phyloP scores from a whole-genome alignment of 2,797 vertebrate genomes.

The Caiman crocodilus region DNA sequence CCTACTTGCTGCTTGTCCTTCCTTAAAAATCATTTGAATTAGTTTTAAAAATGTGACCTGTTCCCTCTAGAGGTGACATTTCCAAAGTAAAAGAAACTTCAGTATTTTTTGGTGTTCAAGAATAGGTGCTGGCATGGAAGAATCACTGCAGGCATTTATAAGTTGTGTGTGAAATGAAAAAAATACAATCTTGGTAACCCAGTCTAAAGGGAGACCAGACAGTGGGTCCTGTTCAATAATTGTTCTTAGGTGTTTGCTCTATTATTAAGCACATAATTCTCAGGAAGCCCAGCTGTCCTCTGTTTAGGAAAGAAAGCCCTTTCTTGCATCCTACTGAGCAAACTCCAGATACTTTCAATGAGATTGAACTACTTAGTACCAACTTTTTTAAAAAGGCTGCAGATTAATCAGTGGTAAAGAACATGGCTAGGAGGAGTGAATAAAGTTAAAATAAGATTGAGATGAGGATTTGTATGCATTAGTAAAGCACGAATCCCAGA shows the following conservation, averaged over 20 bases:
- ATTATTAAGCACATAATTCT: background rate
- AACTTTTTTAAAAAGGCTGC: background rate
- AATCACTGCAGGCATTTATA: background rate
- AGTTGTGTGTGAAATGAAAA: background rate
- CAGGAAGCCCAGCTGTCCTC: background rate
- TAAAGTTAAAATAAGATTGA: background rate
- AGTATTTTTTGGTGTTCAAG: background rate
- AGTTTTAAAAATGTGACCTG: no score
- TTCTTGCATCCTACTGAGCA: background rate
- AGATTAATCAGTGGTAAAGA: no score
- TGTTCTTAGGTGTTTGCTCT: background rate
- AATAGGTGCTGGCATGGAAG: background rate
- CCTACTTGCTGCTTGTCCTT: background rate
- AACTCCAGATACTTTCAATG: background rate
- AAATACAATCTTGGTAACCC: accelerated
- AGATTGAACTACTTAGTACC: accelerated
- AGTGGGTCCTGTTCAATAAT: accelerated
- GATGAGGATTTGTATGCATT: background rate
- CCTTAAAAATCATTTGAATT: background rate
- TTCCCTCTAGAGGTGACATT: background rate
- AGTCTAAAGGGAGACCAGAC: background rate
- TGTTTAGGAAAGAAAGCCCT: background rate
- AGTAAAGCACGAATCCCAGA: background rate
- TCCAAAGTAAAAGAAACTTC: background rate
- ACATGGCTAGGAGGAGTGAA: background rate